These are phyloP conservation scores for Morpho helenor DNA, from an alignment of 2,888 invertebrate species.

Conservation along the genomic window DNA sequence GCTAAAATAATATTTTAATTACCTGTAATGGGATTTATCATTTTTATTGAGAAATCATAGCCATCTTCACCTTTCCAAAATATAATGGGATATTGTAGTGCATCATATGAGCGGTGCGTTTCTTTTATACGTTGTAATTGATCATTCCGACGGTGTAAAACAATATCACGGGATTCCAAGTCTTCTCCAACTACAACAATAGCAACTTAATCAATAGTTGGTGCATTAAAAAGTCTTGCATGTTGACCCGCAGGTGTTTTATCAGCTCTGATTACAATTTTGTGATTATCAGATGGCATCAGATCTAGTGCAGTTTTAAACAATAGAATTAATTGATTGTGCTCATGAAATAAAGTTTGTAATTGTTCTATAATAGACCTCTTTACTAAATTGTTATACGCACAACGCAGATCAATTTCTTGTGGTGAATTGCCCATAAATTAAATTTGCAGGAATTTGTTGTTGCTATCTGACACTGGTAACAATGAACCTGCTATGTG, in stretches of 20 bases:
- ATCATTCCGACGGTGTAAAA: constrained; percentile 25
- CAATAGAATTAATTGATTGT: no score
- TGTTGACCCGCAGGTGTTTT: constrained; percentile 28
- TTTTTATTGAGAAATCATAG: constrained; percentile 28
- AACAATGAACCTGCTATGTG: no score
- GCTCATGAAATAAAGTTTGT: no score
- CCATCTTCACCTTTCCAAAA: constrained; percentile 33
- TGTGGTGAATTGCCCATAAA: no score
- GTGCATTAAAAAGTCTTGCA: constrained; percentile 36
- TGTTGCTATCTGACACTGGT: no score
- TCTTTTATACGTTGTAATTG: constrained; percentile 26
- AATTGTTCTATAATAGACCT: constrained; percentile 30
- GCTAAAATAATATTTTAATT: constrained; percentile 21
- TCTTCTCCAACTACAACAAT: constrained; percentile 25
- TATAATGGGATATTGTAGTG: constrained; percentile 34
- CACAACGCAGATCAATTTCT: no score
- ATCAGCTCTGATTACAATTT: no score
- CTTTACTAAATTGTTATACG: neutral
- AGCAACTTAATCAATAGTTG: constrained; percentile 30
- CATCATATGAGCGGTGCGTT: constrained; percentile 30
- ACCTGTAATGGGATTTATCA: constrained; percentile 27
- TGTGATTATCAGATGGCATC: no score
- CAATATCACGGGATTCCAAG: constrained; percentile 30
- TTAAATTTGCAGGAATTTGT: no score
- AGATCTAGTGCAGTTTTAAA: no score